phyloP scores from a whole-genome alignment of 2,797 vertebrate genomes.

The Halcyon leucocephala region DNA sequence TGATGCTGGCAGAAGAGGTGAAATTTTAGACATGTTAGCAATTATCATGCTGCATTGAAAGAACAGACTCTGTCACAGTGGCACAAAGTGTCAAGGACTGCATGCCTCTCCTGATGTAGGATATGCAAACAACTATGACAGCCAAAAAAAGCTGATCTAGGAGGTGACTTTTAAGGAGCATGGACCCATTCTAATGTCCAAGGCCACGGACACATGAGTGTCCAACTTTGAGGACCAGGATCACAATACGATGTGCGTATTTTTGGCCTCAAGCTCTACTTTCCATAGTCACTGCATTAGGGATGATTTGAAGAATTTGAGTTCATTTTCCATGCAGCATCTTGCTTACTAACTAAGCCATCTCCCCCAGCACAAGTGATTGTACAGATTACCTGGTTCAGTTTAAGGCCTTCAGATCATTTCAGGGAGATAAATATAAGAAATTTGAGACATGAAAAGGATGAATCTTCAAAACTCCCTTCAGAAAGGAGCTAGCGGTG shows the following conservation, averaged over 20 bases:
- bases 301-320: background rate
- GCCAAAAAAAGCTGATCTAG: background rate
- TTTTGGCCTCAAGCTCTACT: background rate
- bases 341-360: background rate
- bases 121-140: background rate
- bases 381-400: background rate
- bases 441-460: background rate
- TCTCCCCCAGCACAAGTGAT: background rate
- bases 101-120: background rate
- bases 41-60: background rate
- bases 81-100: background rate
- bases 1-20: background rate
- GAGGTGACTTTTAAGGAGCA: background rate
- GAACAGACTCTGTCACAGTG: background rate
- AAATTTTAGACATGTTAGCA: background rate
- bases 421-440: background rate
- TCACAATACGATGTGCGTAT: background rate
- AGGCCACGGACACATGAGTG: accelerated
- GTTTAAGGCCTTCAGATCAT: background rate
- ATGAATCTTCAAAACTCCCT: background rate
- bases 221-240: background rate
- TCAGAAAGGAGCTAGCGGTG: background rate
- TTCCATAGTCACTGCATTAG: background rate
- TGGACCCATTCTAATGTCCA: background rate
- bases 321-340: background rate